A percentile compares a stretch with the other conserved stretches of the same genome.
phyloP scores from a whole-genome alignment of 2,797 vertebrate species.

The Macropus fuliginosus region DNA sequence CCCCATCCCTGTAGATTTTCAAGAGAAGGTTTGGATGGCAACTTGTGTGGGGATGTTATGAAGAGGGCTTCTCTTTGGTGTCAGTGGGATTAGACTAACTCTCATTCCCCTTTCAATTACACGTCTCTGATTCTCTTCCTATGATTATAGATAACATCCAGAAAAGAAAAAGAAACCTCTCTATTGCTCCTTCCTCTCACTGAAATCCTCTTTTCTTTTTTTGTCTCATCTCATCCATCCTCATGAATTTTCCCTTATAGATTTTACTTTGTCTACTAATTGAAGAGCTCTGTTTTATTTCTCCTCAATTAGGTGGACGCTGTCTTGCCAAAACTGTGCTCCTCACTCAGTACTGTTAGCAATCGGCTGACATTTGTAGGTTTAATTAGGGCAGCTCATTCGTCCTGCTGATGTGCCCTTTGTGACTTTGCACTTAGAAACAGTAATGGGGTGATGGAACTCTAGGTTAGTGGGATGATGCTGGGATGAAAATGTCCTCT shows the following conservation, averaged over 20 bases:
- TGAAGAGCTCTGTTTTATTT: slow-evolving; percentile 35
- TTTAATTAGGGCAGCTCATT: not conserved
- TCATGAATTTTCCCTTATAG: slow-evolving; percentile 2
- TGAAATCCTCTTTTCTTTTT: not conserved
- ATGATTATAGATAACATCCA: not conserved
- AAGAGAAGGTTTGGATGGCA: not conserved
- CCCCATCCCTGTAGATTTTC: not conserved
- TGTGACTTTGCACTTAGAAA: slow-evolving; percentile 12
- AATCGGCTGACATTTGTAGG: not conserved
- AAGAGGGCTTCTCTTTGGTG: not conserved
- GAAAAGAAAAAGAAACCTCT: not conserved
- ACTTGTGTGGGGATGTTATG: not conserved
- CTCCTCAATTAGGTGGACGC: slow-evolving; percentile 4
- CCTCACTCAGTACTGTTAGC: not conserved
- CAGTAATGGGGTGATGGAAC: not conserved
- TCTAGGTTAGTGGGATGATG: not conserved
- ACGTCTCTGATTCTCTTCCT: not conserved
- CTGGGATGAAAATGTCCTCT: not conserved
- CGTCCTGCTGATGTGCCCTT: not conserved
- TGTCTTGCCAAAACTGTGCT: slow-evolving; percentile 12
- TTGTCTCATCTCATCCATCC: not conserved
- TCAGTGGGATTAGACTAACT: not conserved
- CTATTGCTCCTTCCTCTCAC: not conserved
- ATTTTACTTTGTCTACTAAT: slow-evolving; percentile 22
- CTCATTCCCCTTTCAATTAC: not conserved